Evolutionary conservation across 2,797 vertebrate genomes (phyloP).

Genomic region (Chaunax sp.): DNA sequence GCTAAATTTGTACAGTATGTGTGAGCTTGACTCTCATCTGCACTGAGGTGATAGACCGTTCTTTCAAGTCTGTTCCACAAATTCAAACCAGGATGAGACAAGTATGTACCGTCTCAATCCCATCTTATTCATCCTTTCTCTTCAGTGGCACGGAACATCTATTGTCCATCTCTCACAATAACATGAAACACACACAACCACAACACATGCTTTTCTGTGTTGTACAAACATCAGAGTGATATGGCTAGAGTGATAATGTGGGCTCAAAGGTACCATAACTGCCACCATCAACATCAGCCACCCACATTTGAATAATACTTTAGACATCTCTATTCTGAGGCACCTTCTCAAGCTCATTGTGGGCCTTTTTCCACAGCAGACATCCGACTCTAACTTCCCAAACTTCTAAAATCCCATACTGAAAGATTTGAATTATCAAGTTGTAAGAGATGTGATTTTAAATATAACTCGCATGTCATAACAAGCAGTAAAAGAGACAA

Average conservation of each 20-base stretch:
- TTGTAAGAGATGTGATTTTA: too few species aligned
- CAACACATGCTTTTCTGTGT: slow-evolving; percentile 17
- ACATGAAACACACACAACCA: slow-evolving; percentile 33
- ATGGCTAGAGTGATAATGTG: slow-evolving; percentile 18
- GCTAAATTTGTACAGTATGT: too few species aligned
- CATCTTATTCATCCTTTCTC: slow-evolving; percentile 1
- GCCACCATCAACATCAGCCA: slow-evolving; percentile 29
- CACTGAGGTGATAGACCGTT: too few species aligned
- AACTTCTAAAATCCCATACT: too few species aligned
- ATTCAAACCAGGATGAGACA: not conserved
- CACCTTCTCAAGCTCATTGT: not conserved
- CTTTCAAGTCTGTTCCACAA: not conserved
- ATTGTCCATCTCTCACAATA: slow-evolving; percentile 31
- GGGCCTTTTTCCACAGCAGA: not conserved
- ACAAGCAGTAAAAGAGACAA: too few species aligned
- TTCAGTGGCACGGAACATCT: slow-evolving; percentile 21
- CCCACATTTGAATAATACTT: slow-evolving; percentile 4
- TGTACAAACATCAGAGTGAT: slow-evolving; percentile 18
- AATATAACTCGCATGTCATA: too few species aligned
- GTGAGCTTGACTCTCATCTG: too few species aligned
- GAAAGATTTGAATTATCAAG: too few species aligned
- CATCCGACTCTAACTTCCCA: not conserved
- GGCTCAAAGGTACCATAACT: slow-evolving; percentile 14
- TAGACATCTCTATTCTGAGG: not conserved
- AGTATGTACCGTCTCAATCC: not conserved